phyloP scores from a whole-genome alignment of 2,113 vertebrate genomes.

The Tretioscincus oriximinensis region DNA sequence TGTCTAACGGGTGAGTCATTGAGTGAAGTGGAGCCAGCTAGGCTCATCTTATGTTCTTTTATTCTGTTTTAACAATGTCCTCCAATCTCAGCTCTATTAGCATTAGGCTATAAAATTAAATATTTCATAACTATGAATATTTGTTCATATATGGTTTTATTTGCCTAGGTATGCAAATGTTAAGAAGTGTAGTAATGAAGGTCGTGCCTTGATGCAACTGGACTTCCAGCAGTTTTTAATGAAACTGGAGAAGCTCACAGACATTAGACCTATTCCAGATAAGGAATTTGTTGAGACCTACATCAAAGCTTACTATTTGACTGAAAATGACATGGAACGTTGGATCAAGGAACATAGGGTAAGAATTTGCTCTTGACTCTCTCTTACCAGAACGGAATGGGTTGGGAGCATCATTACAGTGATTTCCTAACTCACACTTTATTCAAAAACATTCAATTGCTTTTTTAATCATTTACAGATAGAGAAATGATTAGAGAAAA shows the following conservation, averaged over 20 bases:
- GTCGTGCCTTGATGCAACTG: conserved; percentile 97
- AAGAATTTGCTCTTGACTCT: conserved; percentile 49
- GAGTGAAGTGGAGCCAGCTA: no score
- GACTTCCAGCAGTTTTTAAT: conserved; percentile 99
- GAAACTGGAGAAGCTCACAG: conserved; percentile 97
- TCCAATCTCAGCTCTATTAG: neutral
- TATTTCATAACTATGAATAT: neutral
- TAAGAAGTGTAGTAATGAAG: conserved; percentile 98
- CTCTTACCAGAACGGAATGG: neutral
- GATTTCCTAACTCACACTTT: neutral
- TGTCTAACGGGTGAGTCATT: no score
- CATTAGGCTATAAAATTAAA: neutral
- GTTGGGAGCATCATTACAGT: neutral
- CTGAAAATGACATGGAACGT: conserved; percentile 97
- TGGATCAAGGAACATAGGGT: conserved; percentile 99
- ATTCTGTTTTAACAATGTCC: neutral
- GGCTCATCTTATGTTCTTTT: neutral
- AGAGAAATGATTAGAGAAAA: neutral
- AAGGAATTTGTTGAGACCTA: conserved; percentile 99
- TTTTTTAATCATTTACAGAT: neutral
- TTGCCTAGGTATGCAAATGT: conserved; percentile 90
- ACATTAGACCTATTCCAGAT: conserved; percentile 95
- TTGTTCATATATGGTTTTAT: conserved; percentile 12
- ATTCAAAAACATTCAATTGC: neutral
- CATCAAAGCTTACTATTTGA: conserved; percentile 98